Base-by-base conservation (phyloP, 2,888 invertebrate genomes). In the Pomacea canaliculata region DNA sequence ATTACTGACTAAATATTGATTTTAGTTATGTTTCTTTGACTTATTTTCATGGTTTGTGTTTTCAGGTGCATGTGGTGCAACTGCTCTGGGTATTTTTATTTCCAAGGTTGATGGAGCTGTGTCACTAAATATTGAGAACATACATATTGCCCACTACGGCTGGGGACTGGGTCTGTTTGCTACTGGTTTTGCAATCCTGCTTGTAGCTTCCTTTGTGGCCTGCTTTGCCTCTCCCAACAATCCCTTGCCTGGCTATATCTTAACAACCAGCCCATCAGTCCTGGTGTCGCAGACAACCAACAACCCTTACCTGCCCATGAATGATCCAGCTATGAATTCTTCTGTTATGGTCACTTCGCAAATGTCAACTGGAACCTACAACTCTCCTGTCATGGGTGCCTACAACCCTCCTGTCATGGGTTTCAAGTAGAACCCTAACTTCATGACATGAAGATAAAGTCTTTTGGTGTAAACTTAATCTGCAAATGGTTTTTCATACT, bases 211-310 rank as follows among this genome's bases (percentile, higher is more conserved):
- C 49, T 72, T 79, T 69, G 48, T 71, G 56, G 68, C 77, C 49
- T 79, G 79, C 72, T 79, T 79, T 65, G 71, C 79, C 12, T 71
- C 79, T 7, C 79, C 79, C 12, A 62, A 73, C 37, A 77, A 75
- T 37, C 79, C 73, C 19, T 9, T 79, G 8, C 37, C 27, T 9
- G 73, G 73, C 59, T 63, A 63, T 19, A 63, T 63, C n/a, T 2
- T 63, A 1, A 51, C 9, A 10, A n/a, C 4, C 63, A 63, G 27
- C 63, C 63, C 63, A 12, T 7, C n/a, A n/a, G 27, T 63, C 5
- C n/a, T 63, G n/a, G 63, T 63, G 10, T 23, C 63, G 0, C 63
- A 63, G 63, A 63, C 63, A 23, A 27, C 23, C 23, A 23, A n/a
- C n/a, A 63, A 63, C 19, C 63, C 63, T 19, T 63, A 63, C 27